Percentiles rank a stretch among this genome's conserved stretches.
Evolutionary conservation across 2,113 vertebrate species (phyloP).

Genomic region (Pagrus major): DNA sequence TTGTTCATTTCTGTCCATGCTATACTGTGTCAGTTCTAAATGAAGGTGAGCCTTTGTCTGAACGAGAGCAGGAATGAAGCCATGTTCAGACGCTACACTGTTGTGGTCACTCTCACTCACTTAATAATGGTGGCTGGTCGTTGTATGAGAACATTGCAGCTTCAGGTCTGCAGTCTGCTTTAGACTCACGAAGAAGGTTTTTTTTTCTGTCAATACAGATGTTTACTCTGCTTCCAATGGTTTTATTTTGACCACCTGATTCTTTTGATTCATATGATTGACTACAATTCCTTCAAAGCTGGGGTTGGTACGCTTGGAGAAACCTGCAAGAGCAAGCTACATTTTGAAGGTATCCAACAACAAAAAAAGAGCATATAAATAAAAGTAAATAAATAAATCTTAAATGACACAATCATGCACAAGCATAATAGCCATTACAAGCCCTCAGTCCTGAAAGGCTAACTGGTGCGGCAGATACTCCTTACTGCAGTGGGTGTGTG

Average conservation of each 20-base stretch:
- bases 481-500: too few species aligned
- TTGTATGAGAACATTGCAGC: neutral
- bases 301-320: too few species aligned
- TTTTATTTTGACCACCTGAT: neutral
- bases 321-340: too few species aligned
- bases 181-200: neutral
- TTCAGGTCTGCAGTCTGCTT: neutral
- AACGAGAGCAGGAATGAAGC: neutral
- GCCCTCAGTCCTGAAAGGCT: too few species aligned
- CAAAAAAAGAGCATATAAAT: too few species aligned
- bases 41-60: conserved; percentile 33
- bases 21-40: conserved; percentile 23
- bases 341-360: too few species aligned
- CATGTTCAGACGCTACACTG: neutral
- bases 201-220: neutral
- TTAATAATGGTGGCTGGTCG: neutral
- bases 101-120: neutral
- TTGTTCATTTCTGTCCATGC: conserved; percentile 43
- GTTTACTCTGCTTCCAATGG: neutral
- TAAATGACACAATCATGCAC: too few species aligned
- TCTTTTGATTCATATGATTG: neutral
- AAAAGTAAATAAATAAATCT: too few species aligned
- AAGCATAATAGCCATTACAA: too few species aligned
- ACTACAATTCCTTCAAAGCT: neutral
- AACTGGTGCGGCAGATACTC: too few species aligned